These are phyloP conservation scores for Hycleus phaleratus DNA, from an alignment of 1,140 invertebrate species.

Conservation along the genomic window DNA sequence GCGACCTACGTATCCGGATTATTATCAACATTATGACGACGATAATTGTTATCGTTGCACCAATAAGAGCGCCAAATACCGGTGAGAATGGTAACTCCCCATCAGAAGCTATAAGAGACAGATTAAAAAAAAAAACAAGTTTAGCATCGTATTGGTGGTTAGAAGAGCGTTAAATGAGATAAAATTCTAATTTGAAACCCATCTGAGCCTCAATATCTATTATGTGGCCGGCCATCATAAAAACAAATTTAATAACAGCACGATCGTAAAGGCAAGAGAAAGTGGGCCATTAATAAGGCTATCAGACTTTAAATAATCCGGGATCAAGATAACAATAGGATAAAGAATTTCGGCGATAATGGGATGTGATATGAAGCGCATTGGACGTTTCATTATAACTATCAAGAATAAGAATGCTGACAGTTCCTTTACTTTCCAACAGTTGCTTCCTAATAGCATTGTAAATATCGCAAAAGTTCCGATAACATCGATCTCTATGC, in stretches of 20 bases:
- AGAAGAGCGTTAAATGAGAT: neutral
- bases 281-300: constrained; percentile 25
- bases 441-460: too few species aligned
- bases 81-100: constrained; percentile 48
- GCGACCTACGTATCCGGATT: constrained; percentile 42
- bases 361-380: constrained; percentile 19
- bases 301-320: constrained; percentile 26
- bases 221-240: constrained; percentile 11
- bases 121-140: too few species aligned
- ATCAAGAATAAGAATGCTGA: constrained; percentile 17
- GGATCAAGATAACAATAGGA: constrained; percentile 22
- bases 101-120: constrained; percentile 44
- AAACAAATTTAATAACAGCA: constrained; percentile 25
- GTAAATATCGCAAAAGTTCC: too few species aligned
- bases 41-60: constrained; percentile 46
- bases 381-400: constrained; percentile 23
- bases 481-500: too few species aligned
- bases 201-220: constrained; percentile 15
- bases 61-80: constrained; percentile 47
- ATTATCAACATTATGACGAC: constrained; percentile 47
- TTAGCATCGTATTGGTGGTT: neutral
- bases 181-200: constrained; percentile 10
- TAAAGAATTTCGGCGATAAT: constrained; percentile 24
- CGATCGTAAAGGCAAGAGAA: constrained; percentile 15
- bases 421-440: too few species aligned